Conservation (phyloP, 2,797 vertebrate genomes). For the Spinus olivaceus region DNA sequence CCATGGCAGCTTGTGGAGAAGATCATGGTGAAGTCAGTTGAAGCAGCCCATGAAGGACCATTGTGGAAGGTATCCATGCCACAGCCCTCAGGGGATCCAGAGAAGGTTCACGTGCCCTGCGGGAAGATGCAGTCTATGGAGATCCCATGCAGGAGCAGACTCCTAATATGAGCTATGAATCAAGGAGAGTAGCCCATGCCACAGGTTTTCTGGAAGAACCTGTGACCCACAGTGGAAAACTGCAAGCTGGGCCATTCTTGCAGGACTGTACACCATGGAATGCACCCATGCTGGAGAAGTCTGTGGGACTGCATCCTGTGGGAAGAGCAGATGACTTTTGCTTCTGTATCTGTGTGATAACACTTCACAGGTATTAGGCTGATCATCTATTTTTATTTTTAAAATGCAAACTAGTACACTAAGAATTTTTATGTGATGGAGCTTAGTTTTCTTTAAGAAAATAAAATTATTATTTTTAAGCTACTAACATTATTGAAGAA, state of each 20-base stretch:
- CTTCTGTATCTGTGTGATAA: not conserved
- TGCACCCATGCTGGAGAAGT: not conserved
- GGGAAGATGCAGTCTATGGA: not conserved
- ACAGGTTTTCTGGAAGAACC: not conserved
- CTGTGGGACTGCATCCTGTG: not conserved
- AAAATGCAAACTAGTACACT: not conserved
- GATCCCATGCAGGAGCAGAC: not conserved
- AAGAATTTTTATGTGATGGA: not conserved
- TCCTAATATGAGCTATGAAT: not conserved
- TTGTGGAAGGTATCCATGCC: not conserved
- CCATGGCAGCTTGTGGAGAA: not conserved
- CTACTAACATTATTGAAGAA: not conserved
- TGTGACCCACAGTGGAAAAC: not conserved
- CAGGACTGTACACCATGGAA: accelerated
- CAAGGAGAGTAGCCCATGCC: not conserved
- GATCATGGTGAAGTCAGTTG: not conserved
- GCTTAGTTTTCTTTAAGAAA: not conserved
- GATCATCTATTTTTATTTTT: not conserved
- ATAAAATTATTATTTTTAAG: not conserved
- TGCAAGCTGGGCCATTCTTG: not conserved
- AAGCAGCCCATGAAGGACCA: too few species aligned
- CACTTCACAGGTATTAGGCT: not conserved
- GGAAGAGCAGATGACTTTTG: not conserved
- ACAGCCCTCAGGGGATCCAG: not conserved
- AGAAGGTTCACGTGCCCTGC: not conserved